These are phyloP conservation scores for Discoglossus pictus DNA, from an alignment of 2,797 vertebrate species.

Conservation along the genomic window DNA sequence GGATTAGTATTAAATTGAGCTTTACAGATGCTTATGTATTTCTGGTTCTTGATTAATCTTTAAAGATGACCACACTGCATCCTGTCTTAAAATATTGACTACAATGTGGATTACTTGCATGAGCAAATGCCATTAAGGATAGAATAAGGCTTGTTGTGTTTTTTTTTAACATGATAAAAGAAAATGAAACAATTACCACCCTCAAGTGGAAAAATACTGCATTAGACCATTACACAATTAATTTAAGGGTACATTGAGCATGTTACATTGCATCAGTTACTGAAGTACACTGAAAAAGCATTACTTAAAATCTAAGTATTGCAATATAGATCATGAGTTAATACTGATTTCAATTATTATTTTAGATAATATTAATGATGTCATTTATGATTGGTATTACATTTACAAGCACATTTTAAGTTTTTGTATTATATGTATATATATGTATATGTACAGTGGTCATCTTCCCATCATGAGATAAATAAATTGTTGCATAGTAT, in stretches of 20 bases:
- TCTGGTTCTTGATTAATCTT: slow-evolving; percentile 59
- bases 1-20: slow-evolving; percentile 58
- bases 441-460: no score
- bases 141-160: slow-evolving; percentile 15
- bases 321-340: no score
- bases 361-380: no score
- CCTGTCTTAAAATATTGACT: slow-evolving; percentile 52
- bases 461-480: no score
- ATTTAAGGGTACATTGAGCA: slow-evolving; percentile 14
- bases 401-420: no score
- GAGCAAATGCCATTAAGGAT: slow-evolving; percentile 29
- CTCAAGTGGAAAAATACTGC: slow-evolving; percentile 53
- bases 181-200: slow-evolving; percentile 40
- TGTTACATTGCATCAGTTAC: no score
- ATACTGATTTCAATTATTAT: no score
- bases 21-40: slow-evolving; percentile 57
- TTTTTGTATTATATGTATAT: no score
- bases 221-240: slow-evolving; percentile 26
- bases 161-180: slow-evolving; percentile 27
- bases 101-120: slow-evolving; percentile 23
- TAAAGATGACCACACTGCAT: slow-evolving; percentile 60
- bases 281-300: no score
- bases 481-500: no score
- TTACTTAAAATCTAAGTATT: no score
- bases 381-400: no score